Evolutionary conservation across 2,113 vertebrate species (phyloP).

Genomic region (Percopsis transmontana): DNA sequence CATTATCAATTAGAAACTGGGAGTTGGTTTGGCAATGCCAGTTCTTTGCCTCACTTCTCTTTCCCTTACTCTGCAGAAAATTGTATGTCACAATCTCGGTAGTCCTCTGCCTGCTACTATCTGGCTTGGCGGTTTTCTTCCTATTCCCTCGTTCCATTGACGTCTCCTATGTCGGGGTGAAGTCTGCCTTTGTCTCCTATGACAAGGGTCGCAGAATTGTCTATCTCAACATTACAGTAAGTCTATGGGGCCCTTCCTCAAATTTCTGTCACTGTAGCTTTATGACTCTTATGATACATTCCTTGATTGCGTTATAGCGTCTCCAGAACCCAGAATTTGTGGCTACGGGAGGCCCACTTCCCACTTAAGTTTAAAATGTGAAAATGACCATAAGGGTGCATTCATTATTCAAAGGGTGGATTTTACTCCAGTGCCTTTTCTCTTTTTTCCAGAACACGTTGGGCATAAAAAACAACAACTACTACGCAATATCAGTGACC

Average conservation of each 20-base stretch:
- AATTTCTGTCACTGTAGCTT: neutral
- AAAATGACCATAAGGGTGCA: too few species aligned
- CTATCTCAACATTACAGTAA: constrained; percentile 96
- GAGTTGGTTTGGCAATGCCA: constrained; percentile 14
- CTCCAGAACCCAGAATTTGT: neutral
- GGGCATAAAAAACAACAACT: constrained; percentile 98
- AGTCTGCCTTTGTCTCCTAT: constrained; percentile 90
- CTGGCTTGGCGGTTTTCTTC: constrained; percentile 93
- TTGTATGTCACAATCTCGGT: constrained; percentile 95
- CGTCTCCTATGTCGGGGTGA: constrained; percentile 91
- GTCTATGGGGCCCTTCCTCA: constrained; percentile 6
- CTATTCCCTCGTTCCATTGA: constrained; percentile 95
- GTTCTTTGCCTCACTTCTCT: constrained; percentile 35
- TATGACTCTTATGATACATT: neutral
- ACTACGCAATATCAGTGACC: constrained; percentile 89
- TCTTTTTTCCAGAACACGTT: constrained; percentile 81
- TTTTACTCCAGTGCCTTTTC: neutral
- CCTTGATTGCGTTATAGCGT: neutral
- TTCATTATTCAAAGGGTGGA: neutral
- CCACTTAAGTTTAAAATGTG: neutral
- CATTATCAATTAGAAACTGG: too few species aligned
- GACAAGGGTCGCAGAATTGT: constrained; percentile 83
- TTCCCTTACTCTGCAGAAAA: constrained; percentile 78
- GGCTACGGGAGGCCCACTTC: too few species aligned
- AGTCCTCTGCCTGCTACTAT: constrained; percentile 89